Percentiles rank a stretch among this genome's conserved stretches.
Evolutionary conservation across 2,888 invertebrate genomes (phyloP).

Genomic region (Halocaridina rubra): DNA sequence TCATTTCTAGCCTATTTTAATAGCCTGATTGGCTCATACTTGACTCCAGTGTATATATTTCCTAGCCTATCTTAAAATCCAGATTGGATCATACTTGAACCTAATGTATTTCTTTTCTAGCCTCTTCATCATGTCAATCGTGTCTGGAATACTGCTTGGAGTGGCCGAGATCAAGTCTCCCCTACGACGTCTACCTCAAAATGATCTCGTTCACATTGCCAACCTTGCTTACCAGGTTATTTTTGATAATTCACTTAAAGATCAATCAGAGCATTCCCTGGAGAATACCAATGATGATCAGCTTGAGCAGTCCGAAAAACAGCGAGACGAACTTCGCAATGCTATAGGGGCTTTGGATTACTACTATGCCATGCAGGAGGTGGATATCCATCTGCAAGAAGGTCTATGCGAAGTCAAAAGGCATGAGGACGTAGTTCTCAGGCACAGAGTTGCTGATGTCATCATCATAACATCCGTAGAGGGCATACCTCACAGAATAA

Average conservation of each 20-base stretch:
- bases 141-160: constrained; percentile 40
- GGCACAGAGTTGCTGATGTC: constrained; percentile 33
- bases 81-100: neutral
- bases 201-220: constrained; percentile 14
- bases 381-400: constrained; percentile 9
- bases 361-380: constrained; percentile 37
- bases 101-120: neutral
- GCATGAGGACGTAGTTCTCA: constrained; percentile 23
- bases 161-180: constrained; percentile 56
- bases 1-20: no score
- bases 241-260: no score
- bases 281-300: neutral
- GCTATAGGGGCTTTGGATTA: constrained; percentile 46
- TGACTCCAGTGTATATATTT: no score
- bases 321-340: neutral
- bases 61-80: no score
- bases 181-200: constrained; percentile 36
- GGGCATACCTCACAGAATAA: neutral
- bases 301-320: neutral
- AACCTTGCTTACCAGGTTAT: constrained; percentile 22
- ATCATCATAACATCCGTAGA: constrained; percentile 1
- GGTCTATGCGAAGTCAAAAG: constrained; percentile 7
- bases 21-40: no score
- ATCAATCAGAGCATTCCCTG: neutral
- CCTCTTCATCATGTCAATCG: neutral